A percentile compares a stretch with the other conserved stretches of the same genome.
phyloP scores from a whole-genome alignment of 2,113 vertebrate genomes.

The Crotalus tigris region DNA sequence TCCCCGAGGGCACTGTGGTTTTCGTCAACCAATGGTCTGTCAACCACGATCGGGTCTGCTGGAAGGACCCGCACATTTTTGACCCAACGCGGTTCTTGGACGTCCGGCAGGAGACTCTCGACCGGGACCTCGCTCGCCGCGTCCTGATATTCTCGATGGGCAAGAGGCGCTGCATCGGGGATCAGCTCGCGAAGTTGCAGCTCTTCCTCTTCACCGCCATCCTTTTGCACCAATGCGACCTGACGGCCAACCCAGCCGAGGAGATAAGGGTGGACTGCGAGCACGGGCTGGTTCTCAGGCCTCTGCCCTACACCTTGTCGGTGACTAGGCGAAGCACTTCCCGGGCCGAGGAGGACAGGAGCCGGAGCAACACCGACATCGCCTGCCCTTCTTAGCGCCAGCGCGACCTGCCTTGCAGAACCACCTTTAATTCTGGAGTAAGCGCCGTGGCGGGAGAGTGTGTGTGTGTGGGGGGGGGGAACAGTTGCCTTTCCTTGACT shows the following conservation, averaged over 20 bases:
- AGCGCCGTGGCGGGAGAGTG: background rate
- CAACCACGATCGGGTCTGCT: conserved; percentile 80
- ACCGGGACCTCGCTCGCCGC: conserved; percentile 67
- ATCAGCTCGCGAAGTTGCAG: conserved; percentile 79
- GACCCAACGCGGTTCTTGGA: conserved; percentile 78
- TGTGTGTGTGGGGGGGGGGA: too few relatives aligned
- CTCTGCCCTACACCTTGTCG: conserved; percentile 62
- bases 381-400: background rate
- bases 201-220: conserved; percentile 78
- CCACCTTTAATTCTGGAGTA: background rate
- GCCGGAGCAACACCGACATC: background rate
- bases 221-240: conserved; percentile 80
- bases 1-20: conserved; percentile 82
- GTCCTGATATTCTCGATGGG: conserved; percentile 85
- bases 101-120: conserved; percentile 53
- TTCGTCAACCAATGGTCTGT: conserved; percentile 90
- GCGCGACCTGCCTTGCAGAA: too few relatives aligned
- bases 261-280: conserved; percentile 68
- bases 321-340: conserved; percentile 63
- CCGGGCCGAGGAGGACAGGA: background rate
- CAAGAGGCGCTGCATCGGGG: conserved; percentile 80
- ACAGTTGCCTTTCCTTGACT: background rate
- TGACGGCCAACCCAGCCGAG: conserved; percentile 70
- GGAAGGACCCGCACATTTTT: conserved; percentile 78
- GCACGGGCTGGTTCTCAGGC: conserved; percentile 77